phyloP scores from a whole-genome alignment of 2,888 invertebrate genomes.

The Dermolepida albohirtum region DNA sequence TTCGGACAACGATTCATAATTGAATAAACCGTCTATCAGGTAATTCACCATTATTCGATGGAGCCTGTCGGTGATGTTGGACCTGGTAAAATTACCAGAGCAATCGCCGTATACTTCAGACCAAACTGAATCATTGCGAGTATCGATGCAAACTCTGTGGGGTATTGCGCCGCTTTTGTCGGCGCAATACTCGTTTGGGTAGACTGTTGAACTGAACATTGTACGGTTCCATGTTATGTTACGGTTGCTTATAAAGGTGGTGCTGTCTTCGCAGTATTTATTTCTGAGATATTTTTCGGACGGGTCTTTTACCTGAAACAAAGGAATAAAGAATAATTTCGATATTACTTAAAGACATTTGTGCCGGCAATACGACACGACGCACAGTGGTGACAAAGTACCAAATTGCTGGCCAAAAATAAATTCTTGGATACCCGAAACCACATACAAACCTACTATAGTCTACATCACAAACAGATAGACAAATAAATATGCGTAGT shows the following conservation, averaged over 20 bases:
- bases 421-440: too few species aligned
- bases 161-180: slow-evolving; percentile 21
- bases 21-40: slow-evolving; percentile 9
- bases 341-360: too few species aligned
- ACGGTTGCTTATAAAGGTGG: neutral
- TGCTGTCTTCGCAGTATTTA: slow-evolving; percentile 19
- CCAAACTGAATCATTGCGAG: neutral
- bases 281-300: neutral
- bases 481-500: too few species aligned
- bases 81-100: slow-evolving; percentile 22
- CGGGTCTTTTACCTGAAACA: too few species aligned
- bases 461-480: too few species aligned
- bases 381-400: too few species aligned
- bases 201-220: slow-evolving; percentile 10
- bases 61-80: slow-evolving; percentile 27
- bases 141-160: slow-evolving; percentile 22
- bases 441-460: too few species aligned
- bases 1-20: slow-evolving; percentile 6
- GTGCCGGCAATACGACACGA: too few species aligned
- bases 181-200: slow-evolving; percentile 36
- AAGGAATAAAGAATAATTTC: too few species aligned
- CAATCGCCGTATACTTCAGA: slow-evolving; percentile 27
- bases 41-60: slow-evolving; percentile 28
- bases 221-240: slow-evolving; percentile 32
- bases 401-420: too few species aligned